Conservation (phyloP, 2,797 vertebrate species). For the Glossophaga mutica region DNA sequence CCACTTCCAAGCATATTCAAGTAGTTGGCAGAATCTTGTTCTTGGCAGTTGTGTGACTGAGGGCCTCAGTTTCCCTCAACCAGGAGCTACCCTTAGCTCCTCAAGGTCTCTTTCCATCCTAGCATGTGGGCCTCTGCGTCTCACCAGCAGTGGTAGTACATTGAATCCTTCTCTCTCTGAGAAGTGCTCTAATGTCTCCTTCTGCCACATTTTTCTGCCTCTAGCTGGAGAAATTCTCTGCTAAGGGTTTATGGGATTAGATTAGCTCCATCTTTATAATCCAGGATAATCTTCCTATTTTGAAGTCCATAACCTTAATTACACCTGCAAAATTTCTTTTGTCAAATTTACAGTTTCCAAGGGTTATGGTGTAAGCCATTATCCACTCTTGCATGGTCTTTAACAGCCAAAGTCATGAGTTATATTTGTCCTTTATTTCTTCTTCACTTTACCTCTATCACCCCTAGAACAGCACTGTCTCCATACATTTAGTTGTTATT, state of each 20-base stretch:
- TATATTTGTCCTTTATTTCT: background rate
- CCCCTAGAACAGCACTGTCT: background rate
- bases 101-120: background rate
- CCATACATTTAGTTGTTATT: background rate
- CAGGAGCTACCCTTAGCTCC: background rate
- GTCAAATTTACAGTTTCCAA: background rate
- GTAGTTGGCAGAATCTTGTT: background rate
- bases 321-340: background rate
- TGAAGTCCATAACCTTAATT: background rate
- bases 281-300: background rate
- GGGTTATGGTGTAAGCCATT: background rate
- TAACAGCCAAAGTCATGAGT: background rate
- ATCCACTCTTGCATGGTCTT: background rate
- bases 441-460: accelerated
- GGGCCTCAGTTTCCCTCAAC: background rate
- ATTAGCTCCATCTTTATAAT: background rate
- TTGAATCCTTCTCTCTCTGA: background rate
- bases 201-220: background rate
- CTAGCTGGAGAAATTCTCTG: background rate
- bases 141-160: background rate
- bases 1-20: background rate
- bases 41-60: background rate
- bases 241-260: background rate
- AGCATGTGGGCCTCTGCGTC: accelerated
- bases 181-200: background rate